These are phyloP conservation scores for Glossosoma conforme DNA, from an alignment of 1,140 invertebrate species.

Conservation along the genomic window DNA sequence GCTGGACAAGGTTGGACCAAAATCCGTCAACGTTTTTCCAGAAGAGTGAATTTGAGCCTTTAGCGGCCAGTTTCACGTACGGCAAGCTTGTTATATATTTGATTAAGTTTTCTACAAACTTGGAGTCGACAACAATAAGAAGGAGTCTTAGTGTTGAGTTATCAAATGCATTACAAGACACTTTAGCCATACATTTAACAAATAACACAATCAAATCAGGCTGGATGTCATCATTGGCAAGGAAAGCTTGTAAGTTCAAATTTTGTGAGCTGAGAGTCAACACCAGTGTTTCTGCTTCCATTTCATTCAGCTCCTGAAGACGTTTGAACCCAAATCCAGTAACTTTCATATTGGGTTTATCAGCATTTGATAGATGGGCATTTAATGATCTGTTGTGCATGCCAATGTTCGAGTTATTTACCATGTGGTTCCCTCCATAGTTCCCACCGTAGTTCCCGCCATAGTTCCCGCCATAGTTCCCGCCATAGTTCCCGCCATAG, in stretches of 20 bases:
- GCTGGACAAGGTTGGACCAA: constrained; percentile 40
- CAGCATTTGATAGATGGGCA: too few species aligned
- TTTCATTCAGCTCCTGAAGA: neutral
- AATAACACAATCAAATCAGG: constrained; percentile 35
- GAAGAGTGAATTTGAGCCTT: constrained; percentile 37
- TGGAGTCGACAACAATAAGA: constrained; percentile 37
- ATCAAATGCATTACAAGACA: constrained; percentile 38
- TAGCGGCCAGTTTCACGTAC: constrained; percentile 33
- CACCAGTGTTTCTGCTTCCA: constrained; percentile 3
- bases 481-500: too few species aligned
- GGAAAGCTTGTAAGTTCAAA: constrained; percentile 10
- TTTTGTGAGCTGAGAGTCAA: neutral
- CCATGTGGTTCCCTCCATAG: too few species aligned
- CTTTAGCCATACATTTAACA: constrained; percentile 38
- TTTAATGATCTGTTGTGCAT: too few species aligned
- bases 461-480: too few species aligned
- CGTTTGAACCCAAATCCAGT: constrained; percentile 4
- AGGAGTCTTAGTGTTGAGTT: constrained; percentile 39
- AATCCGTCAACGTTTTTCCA: constrained; percentile 42
- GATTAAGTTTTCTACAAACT: constrained; percentile 37
- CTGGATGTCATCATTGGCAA: constrained; percentile 5
- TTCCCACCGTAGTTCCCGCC: too few species aligned
- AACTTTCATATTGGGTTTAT: too few species aligned
- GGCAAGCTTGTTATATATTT: constrained; percentile 40
- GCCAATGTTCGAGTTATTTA: too few species aligned